Base-by-base conservation (phyloP, 2,113 vertebrate genomes). In the Mus pahari region DNA sequence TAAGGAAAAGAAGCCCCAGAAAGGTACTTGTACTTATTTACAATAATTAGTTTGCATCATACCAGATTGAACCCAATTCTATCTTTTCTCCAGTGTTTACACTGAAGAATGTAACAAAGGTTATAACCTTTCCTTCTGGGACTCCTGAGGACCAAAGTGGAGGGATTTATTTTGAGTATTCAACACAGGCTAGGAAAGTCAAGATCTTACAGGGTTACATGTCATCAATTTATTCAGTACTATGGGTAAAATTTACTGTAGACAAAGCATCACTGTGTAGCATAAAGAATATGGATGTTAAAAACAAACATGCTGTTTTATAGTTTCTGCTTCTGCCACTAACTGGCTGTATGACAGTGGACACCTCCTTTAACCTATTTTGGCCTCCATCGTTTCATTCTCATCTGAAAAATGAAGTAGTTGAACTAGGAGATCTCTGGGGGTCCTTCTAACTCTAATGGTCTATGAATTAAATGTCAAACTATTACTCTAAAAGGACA, bases 391-490 rank as follows among this genome's bases (percentile, higher is more conserved):
- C 14, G 0, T 66, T 92, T 95, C 92, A 84, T 94, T 39, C 53
- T 75, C 50, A 70, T 79, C 17, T 95, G 28, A 89, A 94, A 97
- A 94, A 60, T 68, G 6, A 94, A 9, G 36, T n/a, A 83, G 89
- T 90, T 89, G 17, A 96, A 89, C 9, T 68, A 91, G 71, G 39
- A 95, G 48, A 94, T 95, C 20, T 83, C 20, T 87, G 55, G 91
- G 39, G 20, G 86, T 96, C 31, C 84, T 96, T 95, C 78, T 91
- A 90, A 90, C 24, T 82, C 28, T 81, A 62, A 96, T 87, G 77
- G 79, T 86, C 12, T 91, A 89, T 91, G 45, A 95, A 86, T 81
- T 91, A 86, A 95, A 92, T 96, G 92, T 58, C 33, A 96, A 82
- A 92, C 79, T 96, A 91, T 96, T 93, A 94, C 20, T 90, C 31